Percentiles rank a stretch among this genome's conserved stretches.
Evolutionary conservation across 2,888 invertebrate species (phyloP).

Genomic region (Alloplasta piceator): DNA sequence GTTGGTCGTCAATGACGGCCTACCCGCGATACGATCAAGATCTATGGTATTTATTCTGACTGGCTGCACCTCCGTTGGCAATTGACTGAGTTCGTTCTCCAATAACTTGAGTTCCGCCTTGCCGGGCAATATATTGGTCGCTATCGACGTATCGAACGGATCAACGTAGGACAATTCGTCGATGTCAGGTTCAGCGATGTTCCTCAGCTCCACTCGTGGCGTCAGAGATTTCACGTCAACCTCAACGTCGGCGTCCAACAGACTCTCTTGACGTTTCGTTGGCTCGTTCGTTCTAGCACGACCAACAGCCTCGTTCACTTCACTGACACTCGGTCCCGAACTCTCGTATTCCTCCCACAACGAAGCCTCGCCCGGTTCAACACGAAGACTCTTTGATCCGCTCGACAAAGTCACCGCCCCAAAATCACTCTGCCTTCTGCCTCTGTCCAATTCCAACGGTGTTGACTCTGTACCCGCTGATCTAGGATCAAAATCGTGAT

Average conservation of each 20-base stretch:
- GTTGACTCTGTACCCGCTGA: slow-evolving; percentile 75
- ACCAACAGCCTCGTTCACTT: slow-evolving; percentile 57
- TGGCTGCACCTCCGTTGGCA: slow-evolving; percentile 83
- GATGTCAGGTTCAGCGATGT: slow-evolving; percentile 77
- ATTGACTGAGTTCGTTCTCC: slow-evolving; percentile 89
- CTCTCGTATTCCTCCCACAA: slow-evolving; percentile 68
- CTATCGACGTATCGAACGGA: slow-evolving; percentile 95
- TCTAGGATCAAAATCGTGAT: slow-evolving; percentile 87
- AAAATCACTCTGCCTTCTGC: slow-evolving; percentile 85
- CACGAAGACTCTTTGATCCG: slow-evolving; percentile 66
- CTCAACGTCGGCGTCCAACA: slow-evolving; percentile 85
- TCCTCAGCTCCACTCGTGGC: slow-evolving; percentile 84
- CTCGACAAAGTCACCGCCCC: slow-evolving; percentile 60
- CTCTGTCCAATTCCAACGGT: slow-evolving; percentile 75
- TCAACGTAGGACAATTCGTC: slow-evolving; percentile 86
- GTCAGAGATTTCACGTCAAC: slow-evolving; percentile 90
- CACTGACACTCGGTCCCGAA: slow-evolving; percentile 27
- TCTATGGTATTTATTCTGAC: slow-evolving; percentile 72
- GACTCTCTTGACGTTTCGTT: slow-evolving; percentile 77
- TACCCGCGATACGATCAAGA: slow-evolving; percentile 62
- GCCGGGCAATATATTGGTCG: slow-evolving; percentile 90
- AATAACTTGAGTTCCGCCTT: slow-evolving; percentile 91
- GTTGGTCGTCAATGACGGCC: slow-evolving; percentile 4
- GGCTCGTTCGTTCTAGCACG: slow-evolving; percentile 17
- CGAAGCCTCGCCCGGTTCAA: slow-evolving; percentile 58